Evolutionary conservation across 2,888 invertebrate genomes (phyloP), one percentile per base, ranked within the genome.

Genomic region (Pseudanteris insignis): DNA sequence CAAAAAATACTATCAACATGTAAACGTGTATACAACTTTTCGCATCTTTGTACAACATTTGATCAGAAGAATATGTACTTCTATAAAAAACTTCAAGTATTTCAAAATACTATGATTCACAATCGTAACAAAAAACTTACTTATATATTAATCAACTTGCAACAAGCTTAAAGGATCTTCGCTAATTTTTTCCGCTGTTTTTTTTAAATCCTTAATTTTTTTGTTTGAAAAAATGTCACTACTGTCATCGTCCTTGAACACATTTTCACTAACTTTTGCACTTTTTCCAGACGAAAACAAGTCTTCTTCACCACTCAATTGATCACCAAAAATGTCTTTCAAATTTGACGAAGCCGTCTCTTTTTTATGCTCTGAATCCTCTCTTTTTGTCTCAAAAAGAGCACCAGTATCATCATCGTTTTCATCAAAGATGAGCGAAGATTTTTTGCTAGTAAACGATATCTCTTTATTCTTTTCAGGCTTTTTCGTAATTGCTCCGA

Each of bases 91-190:
- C 18, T 18, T 18, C 18, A 6, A 18, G 18, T 18, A 18, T n/a
- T n/a, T n/a, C n/a, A 18, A 18, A 26, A 26, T 6, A 26, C 3
- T 6, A 2, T 2, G 8, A 26, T 26, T 37, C n/a, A n/a, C n/a
- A n/a, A 33, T 30, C 12, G 13, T 26, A 53, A 24, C 10, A 2
- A 37, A 30, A 33, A 6, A n/a, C 1, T n/a, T n/a, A n/a, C n/a
- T n/a, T n/a, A 15, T 28, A 2, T 15, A 18, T 41, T 65, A 77
- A 41, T 79, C 77, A 11, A 78, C 74, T 38, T 70, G 71, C 18
- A 79, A 54, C 65, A 75, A 63, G 51, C 77, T 78, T 32, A 80
- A 58, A n/a, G 80, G 79, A 68, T 79, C 79, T 38, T 76, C 73
- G 8, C 68, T 69, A 25, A 79, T 79, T 30, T 73, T 73, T 38